phyloP scores from a whole-genome alignment of 2,797 vertebrate genomes.

The Prionace glauca region DNA sequence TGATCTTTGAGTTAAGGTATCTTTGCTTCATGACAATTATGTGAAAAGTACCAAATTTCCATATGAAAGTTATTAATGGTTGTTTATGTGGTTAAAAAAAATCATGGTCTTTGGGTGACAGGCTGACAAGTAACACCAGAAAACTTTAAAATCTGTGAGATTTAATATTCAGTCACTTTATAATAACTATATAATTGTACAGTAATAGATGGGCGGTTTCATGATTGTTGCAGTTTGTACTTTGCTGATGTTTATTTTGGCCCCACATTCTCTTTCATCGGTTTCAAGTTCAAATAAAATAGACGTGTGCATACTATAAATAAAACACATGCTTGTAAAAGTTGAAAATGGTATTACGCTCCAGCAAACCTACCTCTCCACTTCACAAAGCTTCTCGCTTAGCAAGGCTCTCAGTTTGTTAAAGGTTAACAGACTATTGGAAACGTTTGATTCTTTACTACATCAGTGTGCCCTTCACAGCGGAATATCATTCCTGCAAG shows the following conservation, averaged over 20 bases:
- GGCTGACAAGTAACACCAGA: slow-evolving; percentile 82
- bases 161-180: slow-evolving; percentile 99
- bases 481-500: not conserved
- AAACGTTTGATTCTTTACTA: not conserved
- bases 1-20: slow-evolving; percentile 94
- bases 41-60: slow-evolving; percentile 99
- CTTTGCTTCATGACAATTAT: slow-evolving; percentile 93
- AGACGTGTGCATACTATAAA: not conserved
- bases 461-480: not conserved
- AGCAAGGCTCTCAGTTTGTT: not conserved
- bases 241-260: slow-evolving; percentile 6
- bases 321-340: not conserved
- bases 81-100: slow-evolving; percentile 95
- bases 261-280: not conserved
- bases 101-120: slow-evolving; percentile 92
- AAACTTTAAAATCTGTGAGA: not conserved
- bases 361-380: not conserved
- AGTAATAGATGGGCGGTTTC: slow-evolving; percentile 13
- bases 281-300: not conserved
- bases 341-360: not conserved
- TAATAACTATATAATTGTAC: slow-evolving; percentile 80
- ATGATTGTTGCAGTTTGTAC: slow-evolving; percentile 3
- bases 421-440: slow-evolving; percentile 12
- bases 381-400: not conserved
- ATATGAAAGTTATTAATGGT: slow-evolving; percentile 99